Base-by-base conservation (phyloP, 2,888 invertebrate species). In the Parthenolecanium corni region DNA sequence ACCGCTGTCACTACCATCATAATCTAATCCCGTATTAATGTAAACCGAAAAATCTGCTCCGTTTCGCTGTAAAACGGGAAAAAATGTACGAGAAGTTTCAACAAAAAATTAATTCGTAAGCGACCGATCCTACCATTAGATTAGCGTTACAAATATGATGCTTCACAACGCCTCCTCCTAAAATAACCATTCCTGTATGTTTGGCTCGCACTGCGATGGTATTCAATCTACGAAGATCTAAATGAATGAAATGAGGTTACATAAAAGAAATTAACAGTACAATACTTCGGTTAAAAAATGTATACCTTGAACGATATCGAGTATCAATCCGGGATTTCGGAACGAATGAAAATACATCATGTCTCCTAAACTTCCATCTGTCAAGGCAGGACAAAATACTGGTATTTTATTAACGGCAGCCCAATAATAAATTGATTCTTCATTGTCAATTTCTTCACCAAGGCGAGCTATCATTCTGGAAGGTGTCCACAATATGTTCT, bases 121-220 rank as follows among this genome's bases (percentile, higher is more conserved):
- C 31, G 9, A 63, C 42, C 57, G 47, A 51, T 44, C 63, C 74
- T 75, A 85, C 85, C 98, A 98, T 98, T 63, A 98, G 79, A 79
- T 99, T 99, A 1, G 98, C 96, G 79, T 99, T 99, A 75, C 93
- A 95, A 69, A 97, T 95, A 72, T 99, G 98, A 76, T 99, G 98
- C 75, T 99, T 99, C n/a, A 97, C 80, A 0, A 98, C 77, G 9
- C 96, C 96, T 1, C 96, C 96, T 3, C 97, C 97, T 64, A 97
- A 75, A 66, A 99, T 94, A 42, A 99, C 86, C 82, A 97, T 89
- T 12, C 98, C 98, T n/a, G 90, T 86, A 71, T 92, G 86, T 23
- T 83, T 77, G 0, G 97, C 91, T 73, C 89, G 90, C 11, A 96
- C 88, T 16, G 97, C 89, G 81, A 97, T 91, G 20, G 87, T 84